phyloP scores from a whole-genome alignment of 2,888 invertebrate genomes.

The Euproctis similis region DNA sequence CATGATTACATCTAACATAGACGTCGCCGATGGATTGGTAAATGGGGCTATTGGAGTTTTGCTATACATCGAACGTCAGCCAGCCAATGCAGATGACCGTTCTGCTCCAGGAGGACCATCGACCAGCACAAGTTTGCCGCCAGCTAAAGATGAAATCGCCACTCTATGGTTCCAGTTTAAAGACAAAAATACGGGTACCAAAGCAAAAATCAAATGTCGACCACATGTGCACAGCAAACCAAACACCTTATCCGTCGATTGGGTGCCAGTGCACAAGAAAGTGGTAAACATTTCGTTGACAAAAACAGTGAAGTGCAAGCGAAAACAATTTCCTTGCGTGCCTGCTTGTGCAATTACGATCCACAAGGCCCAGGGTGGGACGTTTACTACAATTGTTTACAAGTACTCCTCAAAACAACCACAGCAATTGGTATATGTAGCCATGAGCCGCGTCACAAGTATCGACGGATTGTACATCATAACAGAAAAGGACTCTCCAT shows the following conservation, averaged over 20 bases:
- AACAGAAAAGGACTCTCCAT: conserved; percentile 10
- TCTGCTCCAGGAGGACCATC: conserved; percentile 9
- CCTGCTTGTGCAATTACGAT: conserved; percentile 15
- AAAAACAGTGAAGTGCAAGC: conserved; percentile 15
- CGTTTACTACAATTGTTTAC: conserved; percentile 17
- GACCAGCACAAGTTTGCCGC: conserved; percentile 10
- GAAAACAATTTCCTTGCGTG: conserved; percentile 1
- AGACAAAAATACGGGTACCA: conserved; percentile 8
- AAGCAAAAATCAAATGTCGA: conserved; percentile 7
- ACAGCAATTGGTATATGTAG: conserved; percentile 10
- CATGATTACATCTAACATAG: conserved; percentile 16
- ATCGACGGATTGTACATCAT: conserved; percentile 9
- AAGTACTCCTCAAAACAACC: conserved; percentile 15
- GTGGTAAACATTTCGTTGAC: conserved; percentile 14
- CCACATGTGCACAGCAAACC: not conserved
- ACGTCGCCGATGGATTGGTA: conserved; percentile 7
- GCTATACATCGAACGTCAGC: conserved; percentile 16
- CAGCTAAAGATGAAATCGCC: conserved; percentile 13
- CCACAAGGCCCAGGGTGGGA: conserved; percentile 18
- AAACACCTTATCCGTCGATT: conserved; percentile 8
- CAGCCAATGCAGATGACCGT: conserved; percentile 1
- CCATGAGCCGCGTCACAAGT: conserved; percentile 11
- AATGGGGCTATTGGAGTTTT: conserved; percentile 15
- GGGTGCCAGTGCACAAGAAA: conserved; percentile 12
- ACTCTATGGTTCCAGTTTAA: conserved; percentile 17